Evolutionary conservation across 1,140 invertebrate species (phyloP).

Genomic region (Caenorhabditis tropicalis): DNA sequence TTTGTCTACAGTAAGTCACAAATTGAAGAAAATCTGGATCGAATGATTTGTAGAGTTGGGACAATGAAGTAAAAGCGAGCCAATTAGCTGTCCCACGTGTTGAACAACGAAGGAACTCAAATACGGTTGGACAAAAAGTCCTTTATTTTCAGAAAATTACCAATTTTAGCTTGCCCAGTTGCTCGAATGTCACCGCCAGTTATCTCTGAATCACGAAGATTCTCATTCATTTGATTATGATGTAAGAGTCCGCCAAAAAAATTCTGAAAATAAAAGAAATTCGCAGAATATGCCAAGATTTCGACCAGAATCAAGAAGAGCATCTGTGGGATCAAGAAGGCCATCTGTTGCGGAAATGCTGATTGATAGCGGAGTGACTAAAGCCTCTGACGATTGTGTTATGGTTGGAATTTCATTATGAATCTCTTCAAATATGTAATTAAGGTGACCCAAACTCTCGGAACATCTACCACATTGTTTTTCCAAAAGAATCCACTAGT

Average conservation of each 20-base stretch:
- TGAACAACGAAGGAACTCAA: not conserved
- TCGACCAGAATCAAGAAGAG: not conserved
- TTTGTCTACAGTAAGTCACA: slow-evolving; percentile 15
- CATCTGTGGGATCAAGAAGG: not conserved
- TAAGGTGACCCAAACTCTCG: not conserved
- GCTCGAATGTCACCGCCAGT: not conserved
- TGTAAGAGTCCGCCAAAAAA: no score
- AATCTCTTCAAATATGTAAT: not conserved
- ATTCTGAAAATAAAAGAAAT: no score
- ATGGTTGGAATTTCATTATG: not conserved
- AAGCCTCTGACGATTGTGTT: slow-evolving; percentile 1
- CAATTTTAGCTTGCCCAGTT: slow-evolving; percentile 20
- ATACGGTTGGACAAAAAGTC: not conserved
- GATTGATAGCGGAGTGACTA: not conserved
- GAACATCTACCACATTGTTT: slow-evolving; percentile 12
- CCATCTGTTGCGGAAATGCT: slow-evolving; percentile 24
- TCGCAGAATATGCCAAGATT: no score
- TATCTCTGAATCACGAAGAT: not conserved
- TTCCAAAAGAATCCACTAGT: slow-evolving; percentile 23
- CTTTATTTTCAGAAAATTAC: no score
- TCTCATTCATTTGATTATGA: not conserved
- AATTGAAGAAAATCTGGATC: not conserved
- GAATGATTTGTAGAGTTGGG: slow-evolving; percentile 30
- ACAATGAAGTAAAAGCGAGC: not conserved
- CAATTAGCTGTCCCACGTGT: not conserved